Percentiles rank a stretch among this genome's conserved stretches.
These are phyloP conservation scores for Regulus satrapa DNA, from an alignment of 2,113 vertebrate genomes.

Conservation along the genomic window DNA sequence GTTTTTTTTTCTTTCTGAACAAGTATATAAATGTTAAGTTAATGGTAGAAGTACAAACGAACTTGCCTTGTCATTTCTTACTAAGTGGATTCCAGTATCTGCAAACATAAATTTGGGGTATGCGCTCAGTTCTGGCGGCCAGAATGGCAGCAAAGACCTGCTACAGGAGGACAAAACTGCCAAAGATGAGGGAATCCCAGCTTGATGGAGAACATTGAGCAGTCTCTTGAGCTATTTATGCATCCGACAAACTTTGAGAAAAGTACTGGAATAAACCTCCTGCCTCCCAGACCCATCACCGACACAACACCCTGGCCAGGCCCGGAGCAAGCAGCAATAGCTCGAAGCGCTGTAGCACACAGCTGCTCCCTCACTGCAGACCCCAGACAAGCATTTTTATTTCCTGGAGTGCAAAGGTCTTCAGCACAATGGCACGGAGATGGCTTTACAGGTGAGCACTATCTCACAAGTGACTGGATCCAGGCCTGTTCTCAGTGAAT, in stretches of 20 bases:
- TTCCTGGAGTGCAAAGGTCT: neutral
- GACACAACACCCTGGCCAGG: fast-evolving
- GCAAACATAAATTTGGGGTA: neutral
- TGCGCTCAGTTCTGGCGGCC: fast-evolving
- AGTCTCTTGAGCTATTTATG: neutral
- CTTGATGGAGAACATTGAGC: neutral
- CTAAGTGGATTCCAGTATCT: neutral
- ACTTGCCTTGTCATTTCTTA: neutral
- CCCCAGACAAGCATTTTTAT: neutral
- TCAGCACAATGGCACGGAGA: neutral
- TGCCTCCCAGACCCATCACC: neutral
- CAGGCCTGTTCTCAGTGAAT: neutral
- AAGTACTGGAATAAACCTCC: neutral
- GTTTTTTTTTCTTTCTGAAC: neutral
- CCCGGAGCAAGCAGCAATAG: neutral
- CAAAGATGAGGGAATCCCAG: neutral
- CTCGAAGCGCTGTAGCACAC: neutral
- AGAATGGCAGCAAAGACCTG: fast-evolving
- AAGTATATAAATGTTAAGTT: neutral
- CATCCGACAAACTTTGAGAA: neutral
- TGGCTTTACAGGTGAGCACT: neutral
- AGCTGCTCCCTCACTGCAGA: neutral
- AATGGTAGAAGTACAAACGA: neutral
- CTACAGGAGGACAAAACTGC: neutral
- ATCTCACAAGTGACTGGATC: neutral